phyloP scores from a whole-genome alignment of 2,888 invertebrate genomes.

The Podotricha telesiphe region DNA sequence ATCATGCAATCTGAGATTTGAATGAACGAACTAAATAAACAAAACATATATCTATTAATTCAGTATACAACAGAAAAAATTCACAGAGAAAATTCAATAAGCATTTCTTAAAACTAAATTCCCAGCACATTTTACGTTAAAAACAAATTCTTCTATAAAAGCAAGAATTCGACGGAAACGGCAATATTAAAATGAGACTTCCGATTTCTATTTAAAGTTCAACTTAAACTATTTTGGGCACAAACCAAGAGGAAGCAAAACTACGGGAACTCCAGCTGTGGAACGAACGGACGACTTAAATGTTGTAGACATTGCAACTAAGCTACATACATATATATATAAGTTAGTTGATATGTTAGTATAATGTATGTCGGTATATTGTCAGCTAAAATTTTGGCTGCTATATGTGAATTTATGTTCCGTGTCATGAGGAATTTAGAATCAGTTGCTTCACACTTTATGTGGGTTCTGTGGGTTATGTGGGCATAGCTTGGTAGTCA shows the following conservation, averaged over 20 bases:
- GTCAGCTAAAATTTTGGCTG: too few species aligned
- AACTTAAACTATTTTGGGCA: slow-evolving; percentile 42
- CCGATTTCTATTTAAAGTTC: slow-evolving; percentile 38
- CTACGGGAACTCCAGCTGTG: slow-evolving; percentile 12
- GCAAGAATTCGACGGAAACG: slow-evolving; percentile 28
- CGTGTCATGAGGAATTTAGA: too few species aligned
- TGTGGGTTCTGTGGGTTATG: too few species aligned
- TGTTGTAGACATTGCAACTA: slow-evolving; percentile 17
- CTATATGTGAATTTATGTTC: too few species aligned
- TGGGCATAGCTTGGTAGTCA: too few species aligned
- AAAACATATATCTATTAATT: too few species aligned
- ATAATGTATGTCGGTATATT: too few species aligned
- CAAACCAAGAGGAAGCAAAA: slow-evolving; percentile 36
- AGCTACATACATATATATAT: background rate
- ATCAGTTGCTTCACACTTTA: too few species aligned
- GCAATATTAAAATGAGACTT: slow-evolving; percentile 40
- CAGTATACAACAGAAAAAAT: too few species aligned
- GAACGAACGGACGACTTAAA: slow-evolving; percentile 17
- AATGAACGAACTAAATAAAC: too few species aligned
- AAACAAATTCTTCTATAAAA: slow-evolving; percentile 18
- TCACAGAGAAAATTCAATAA: background rate
- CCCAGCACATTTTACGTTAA: background rate
- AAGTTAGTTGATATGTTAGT: too few species aligned
- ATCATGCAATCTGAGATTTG: too few species aligned
- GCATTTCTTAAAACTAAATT: background rate